A percentile compares a stretch with the other conserved stretches of the same genome.
Conservation (phyloP, 2,113 vertebrate species). For the Todiramphus saurophagus region DNA sequence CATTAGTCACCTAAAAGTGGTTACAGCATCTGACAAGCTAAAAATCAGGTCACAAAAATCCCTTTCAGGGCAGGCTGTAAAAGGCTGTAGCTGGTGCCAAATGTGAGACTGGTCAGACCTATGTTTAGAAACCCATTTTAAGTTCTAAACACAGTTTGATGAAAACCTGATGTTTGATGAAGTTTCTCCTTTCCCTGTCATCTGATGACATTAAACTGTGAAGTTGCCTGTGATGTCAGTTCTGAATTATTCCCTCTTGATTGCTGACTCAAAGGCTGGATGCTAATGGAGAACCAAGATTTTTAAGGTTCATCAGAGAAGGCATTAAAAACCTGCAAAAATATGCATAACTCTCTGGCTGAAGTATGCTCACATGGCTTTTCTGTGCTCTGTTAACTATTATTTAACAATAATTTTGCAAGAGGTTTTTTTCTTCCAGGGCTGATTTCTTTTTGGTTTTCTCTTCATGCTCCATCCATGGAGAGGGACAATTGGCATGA, state of each 20-base stretch:
- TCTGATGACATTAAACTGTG: slow-evolving; percentile 41
- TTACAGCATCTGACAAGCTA: background rate
- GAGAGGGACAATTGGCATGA: background rate
- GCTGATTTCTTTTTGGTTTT: background rate
- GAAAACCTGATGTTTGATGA: slow-evolving; percentile 52
- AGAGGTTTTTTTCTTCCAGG: background rate
- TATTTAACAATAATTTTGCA: background rate
- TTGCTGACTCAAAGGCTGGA: slow-evolving; percentile 52
- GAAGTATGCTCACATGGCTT: background rate
- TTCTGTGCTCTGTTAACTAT: background rate
- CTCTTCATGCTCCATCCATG: background rate
- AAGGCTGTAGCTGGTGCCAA: slow-evolving; percentile 32
- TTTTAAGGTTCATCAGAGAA: slow-evolving; percentile 53
- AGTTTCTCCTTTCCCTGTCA: slow-evolving; percentile 49
- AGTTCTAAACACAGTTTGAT: slow-evolving; percentile 60
- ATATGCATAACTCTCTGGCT: background rate
- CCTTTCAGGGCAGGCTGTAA: slow-evolving; percentile 16
- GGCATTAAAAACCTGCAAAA: slow-evolving; percentile 40
- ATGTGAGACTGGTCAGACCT: slow-evolving; percentile 29
- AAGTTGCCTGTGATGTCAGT: slow-evolving; percentile 60
- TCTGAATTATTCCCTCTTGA: slow-evolving; percentile 64
- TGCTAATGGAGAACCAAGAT: background rate
- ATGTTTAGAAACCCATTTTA: slow-evolving; percentile 59
- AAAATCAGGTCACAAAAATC: slow-evolving; percentile 27
- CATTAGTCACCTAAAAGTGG: slow-evolving; percentile 41